A percentile compares a stretch with the other conserved stretches of the same genome.
Evolutionary conservation across 1,140 invertebrate genomes (phyloP).

Genomic region (Dreissena rostriformis): DNA sequence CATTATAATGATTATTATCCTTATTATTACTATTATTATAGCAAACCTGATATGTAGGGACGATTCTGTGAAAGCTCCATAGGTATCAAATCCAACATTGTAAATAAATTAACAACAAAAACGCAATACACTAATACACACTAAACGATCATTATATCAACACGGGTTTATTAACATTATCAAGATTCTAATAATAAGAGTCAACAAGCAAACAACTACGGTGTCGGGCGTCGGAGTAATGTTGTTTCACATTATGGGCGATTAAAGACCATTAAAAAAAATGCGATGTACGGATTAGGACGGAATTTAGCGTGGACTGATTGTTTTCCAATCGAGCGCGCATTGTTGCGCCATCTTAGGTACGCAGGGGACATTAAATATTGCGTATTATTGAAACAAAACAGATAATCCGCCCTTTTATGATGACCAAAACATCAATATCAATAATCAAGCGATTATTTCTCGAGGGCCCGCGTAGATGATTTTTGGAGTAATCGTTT

Average conservation of each 20-base stretch:
- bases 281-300: slow-evolving; percentile 40
- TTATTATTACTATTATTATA: too few species aligned
- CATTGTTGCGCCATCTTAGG: background rate
- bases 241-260: background rate
- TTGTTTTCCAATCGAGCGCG: slow-evolving; percentile 27
- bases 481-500: slow-evolving; percentile 40
- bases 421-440: slow-evolving; percentile 33
- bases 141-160: background rate
- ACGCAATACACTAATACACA: too few species aligned
- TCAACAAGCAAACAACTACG: background rate
- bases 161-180: background rate
- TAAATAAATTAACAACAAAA: too few species aligned
- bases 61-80: too few species aligned
- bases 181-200: background rate
- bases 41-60: too few species aligned
- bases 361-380: slow-evolving; percentile 4
- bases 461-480: slow-evolving; percentile 1
- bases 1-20: too few species aligned
- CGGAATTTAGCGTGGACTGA: slow-evolving; percentile 21
- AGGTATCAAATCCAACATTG: too few species aligned
- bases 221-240: background rate
- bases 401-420: slow-evolving; percentile 24
- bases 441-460: slow-evolving; percentile 9
- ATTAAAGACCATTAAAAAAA: slow-evolving; percentile 30
- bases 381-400: slow-evolving; percentile 46